phyloP scores from a whole-genome alignment of 2,797 vertebrate species.

The Dallia pectoralis region DNA sequence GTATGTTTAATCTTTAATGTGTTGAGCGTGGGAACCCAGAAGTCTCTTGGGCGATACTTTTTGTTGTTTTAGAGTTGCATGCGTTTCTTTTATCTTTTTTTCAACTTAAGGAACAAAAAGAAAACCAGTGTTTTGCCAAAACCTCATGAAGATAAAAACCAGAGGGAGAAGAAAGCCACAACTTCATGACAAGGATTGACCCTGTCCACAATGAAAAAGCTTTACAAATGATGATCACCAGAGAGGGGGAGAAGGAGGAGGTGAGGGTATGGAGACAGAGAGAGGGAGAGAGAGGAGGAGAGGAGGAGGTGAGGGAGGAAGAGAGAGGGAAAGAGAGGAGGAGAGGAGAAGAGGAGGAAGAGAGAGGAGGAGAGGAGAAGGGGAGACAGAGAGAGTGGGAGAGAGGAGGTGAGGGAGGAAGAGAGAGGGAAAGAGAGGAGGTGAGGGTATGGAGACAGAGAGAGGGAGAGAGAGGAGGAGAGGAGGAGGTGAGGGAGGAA shows the following conservation, averaged over 20 bases:
- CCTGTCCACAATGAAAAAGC: conserved; percentile 70
- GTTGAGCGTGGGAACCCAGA: conserved; percentile 75
- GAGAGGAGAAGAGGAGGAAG: conserved; percentile 60
- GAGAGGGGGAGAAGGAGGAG: conserved; percentile 50
- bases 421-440: conserved; percentile 52
- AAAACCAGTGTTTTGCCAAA: conserved; percentile 69
- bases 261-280: conserved; percentile 30
- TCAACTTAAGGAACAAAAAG: conserved; percentile 61
- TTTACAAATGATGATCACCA: conserved; percentile 76
- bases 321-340: conserved; percentile 61
- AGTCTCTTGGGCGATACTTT: conserved; percentile 66
- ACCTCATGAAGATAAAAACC: conserved; percentile 74
- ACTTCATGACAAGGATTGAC: conserved; percentile 75
- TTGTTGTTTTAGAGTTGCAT: conserved; percentile 73
- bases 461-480: conserved; percentile 29
- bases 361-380: conserved; percentile 38
- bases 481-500: conserved; percentile 37
- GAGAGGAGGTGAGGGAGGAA: conserved; percentile 58
- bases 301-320: conserved; percentile 33
- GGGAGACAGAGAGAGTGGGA: conserved; percentile 57
- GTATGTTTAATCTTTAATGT: conserved; percentile 79
- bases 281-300: conserved; percentile 30
- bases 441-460: conserved; percentile 36
- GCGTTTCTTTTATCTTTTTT: conserved; percentile 33
- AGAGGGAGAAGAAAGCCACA: conserved; percentile 67